phyloP scores from a whole-genome alignment of 2,888 invertebrate genomes.

The Parthenolecanium corni region DNA sequence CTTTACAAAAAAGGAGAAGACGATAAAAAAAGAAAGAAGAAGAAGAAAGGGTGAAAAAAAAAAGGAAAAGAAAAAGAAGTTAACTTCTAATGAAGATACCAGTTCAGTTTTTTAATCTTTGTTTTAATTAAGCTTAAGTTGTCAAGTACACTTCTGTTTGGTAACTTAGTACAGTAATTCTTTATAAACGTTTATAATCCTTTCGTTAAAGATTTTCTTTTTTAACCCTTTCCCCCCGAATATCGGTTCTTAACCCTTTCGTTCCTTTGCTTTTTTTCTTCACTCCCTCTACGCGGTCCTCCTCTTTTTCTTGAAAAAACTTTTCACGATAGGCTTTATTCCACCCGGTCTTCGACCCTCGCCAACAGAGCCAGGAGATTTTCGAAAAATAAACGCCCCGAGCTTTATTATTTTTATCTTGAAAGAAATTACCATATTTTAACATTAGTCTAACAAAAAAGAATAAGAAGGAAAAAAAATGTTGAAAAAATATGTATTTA shows the following conservation, averaged over 20 bases:
- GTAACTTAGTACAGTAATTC: constrained; percentile 27
- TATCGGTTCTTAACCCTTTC: constrained; percentile 21
- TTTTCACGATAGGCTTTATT: background rate
- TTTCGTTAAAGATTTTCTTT: constrained; percentile 20
- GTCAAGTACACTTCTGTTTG: constrained; percentile 27
- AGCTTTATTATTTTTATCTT: constrained; percentile 24
- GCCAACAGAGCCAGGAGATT: background rate
- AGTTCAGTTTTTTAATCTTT: constrained; percentile 28
- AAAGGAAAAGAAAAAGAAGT: constrained; percentile 8
- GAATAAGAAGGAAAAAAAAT: too few species aligned
- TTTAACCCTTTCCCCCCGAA: background rate
- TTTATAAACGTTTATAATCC: constrained; percentile 28
- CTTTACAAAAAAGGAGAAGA: background rate
- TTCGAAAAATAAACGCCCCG: constrained; percentile 14
- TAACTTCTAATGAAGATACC: constrained; percentile 25
- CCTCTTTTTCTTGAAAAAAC: background rate
- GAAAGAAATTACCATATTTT: constrained; percentile 23
- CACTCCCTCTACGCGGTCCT: background rate
- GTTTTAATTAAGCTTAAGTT: constrained; percentile 28
- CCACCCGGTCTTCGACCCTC: background rate
- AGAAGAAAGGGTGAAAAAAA: background rate
- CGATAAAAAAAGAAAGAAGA: background rate
- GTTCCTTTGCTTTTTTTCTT: background rate
- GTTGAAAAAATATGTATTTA: too few species aligned
- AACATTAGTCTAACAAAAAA: background rate